These are phyloP conservation scores for Magallana ariakensis DNA, from an alignment of 1,140 invertebrate species.

Conservation along the genomic window DNA sequence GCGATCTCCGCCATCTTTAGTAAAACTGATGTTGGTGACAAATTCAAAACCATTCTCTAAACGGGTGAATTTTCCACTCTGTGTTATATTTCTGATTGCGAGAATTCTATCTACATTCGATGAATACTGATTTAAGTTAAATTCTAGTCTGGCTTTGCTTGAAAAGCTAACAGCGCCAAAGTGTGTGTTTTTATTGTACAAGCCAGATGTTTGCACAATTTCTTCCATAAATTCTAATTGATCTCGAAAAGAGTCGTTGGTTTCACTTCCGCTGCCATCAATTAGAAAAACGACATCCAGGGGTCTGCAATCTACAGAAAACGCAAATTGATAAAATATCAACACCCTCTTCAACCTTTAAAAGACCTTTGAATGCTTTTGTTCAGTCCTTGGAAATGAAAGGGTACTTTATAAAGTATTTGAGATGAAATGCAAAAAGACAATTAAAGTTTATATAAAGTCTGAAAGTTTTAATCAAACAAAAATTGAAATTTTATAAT, in stretches of 20 bases:
- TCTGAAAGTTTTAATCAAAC: too few species aligned
- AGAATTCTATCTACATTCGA: neutral
- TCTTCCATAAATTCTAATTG: slow-evolving; percentile 15
- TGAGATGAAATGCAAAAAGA: neutral
- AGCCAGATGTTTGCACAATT: neutral
- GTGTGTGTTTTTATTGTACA: slow-evolving; percentile 5
- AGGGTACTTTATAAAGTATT: too few species aligned
- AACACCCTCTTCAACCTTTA: too few species aligned
- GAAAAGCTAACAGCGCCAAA: slow-evolving; percentile 10
- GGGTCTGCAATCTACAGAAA: neutral
- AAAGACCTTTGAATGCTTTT: too few species aligned
- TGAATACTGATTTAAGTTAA: neutral
- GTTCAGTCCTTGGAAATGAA: too few species aligned
- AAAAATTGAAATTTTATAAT: too few species aligned
- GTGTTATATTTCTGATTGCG: neutral
- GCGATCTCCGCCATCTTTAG: neutral
- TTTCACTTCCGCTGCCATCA: slow-evolving; percentile 21
- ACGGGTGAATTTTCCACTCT: neutral
- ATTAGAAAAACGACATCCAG: slow-evolving; percentile 13
- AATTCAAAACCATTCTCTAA: neutral
- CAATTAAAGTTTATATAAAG: neutral
- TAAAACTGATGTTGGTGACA: neutral
- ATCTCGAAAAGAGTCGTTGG: neutral
- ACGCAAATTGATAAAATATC: too few species aligned
- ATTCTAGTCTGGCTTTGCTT: neutral